phyloP scores from a whole-genome alignment of 2,888 invertebrate genomes.

The Eupsilia transversa region DNA sequence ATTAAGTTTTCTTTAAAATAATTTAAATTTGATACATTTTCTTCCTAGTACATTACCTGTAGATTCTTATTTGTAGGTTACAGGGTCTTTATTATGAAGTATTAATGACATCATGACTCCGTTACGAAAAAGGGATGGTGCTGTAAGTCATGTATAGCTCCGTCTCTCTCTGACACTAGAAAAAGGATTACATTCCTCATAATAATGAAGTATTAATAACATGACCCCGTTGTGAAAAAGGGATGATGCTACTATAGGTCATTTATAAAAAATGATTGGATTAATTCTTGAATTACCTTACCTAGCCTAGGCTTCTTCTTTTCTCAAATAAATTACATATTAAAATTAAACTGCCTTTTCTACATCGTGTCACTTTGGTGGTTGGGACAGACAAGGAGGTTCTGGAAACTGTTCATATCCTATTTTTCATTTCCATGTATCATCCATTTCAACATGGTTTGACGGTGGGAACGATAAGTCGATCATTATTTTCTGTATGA shows the following conservation, averaged over 20 bases:
- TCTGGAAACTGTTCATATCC: not conserved
- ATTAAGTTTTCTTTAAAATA: not conserved
- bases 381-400: slow-evolving; percentile 13
- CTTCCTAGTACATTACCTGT: not conserved
- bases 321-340: not conserved
- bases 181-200: too few species aligned
- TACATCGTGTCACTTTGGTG: slow-evolving; percentile 18
- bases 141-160: too few species aligned
- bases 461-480: not conserved
- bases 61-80: not conserved
- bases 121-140: too few species aligned
- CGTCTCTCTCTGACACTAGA: too few species aligned
- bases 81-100: too few species aligned
- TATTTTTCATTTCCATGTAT: not conserved
- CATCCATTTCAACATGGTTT: slow-evolving; percentile 13
- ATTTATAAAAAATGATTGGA: too few species aligned
- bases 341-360: not conserved
- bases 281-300: too few species aligned
- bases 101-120: too few species aligned
- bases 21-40: not conserved
- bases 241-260: too few species aligned
- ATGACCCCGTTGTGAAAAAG: too few species aligned
- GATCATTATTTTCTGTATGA: not conserved
- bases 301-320: not conserved
- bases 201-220: too few species aligned